Base-by-base conservation (phyloP, 2,888 invertebrate genomes). In the Drosophila quasianomalipes region DNA sequence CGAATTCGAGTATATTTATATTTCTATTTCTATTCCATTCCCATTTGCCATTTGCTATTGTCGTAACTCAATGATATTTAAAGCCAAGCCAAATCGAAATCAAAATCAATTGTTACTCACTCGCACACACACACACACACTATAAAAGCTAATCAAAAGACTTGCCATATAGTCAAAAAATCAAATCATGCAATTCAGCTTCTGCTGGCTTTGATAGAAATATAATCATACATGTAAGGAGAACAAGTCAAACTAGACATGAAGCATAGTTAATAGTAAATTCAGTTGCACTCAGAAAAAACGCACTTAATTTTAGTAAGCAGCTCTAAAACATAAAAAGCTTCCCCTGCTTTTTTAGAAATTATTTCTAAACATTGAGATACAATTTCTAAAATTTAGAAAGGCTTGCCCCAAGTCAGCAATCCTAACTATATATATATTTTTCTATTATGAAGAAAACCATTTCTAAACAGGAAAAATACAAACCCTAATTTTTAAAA, bases 21-120 rank as follows among this genome's bases (percentile, higher is more conserved):
- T 22, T 58, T 22, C 52, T 54, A 66, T 72, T 68, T 79, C 64
- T 66, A 70, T 76, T 74, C 39, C 54, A 53, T 58, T 71, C 55
- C 57, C 62, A 78, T 80, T 80, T 83, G 76, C 81, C 60, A 79
- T 81, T 69, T 64, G 58, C 57, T 68, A 74, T 76, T 72, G 83
- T 80, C 76, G 87, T 83, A 76, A 78, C 76, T 83, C 83, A 80
- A 73, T 77, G 78, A 80, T 74, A 78, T 83, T 85, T 82, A 82
- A 80, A 76, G 78, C 69, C 73, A 67, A 68, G 66, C 66, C 76
- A 55, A 72, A 69, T 61, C 73, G 74, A 83, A 78, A 85, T 87
- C 82, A 85, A 82, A 87, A 85, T 85, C 85, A 85, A 85, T 85
- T 85, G 82, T 76, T 74, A 73, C 75, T 69, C 33, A 47, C 47